Conservation (phyloP, 2,888 invertebrate species). For the Lagria hirta region DNA sequence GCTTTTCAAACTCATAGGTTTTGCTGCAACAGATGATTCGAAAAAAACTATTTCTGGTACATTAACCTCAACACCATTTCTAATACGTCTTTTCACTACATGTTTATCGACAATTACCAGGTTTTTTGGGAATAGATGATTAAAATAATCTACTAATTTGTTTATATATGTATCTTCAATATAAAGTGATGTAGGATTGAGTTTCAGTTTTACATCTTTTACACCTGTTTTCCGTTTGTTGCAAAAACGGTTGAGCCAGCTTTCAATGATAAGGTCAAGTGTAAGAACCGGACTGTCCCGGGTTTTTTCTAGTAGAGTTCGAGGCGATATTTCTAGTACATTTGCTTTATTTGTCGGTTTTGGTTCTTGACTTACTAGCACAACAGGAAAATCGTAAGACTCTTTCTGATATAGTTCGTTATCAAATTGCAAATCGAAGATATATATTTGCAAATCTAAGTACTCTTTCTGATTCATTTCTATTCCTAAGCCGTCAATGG, state of each 20-base stretch:
- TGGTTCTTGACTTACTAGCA: slow-evolving; percentile 63
- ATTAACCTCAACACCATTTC: slow-evolving; percentile 41
- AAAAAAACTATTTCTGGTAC: slow-evolving; percentile 53
- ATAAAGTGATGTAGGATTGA: slow-evolving; percentile 71
- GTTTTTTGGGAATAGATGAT: slow-evolving; percentile 59
- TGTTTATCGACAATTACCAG: slow-evolving; percentile 46
- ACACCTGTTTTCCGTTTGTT: slow-evolving; percentile 55
- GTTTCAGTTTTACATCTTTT: slow-evolving; percentile 59
- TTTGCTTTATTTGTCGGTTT: slow-evolving; percentile 48
- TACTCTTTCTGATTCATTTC: slow-evolving; percentile 46
- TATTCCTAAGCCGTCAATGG: slow-evolving; percentile 50
- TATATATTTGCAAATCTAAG: slow-evolving; percentile 53
- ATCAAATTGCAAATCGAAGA: slow-evolving; percentile 77
- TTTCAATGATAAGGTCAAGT: slow-evolving; percentile 53
- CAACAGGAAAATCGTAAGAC: slow-evolving; percentile 86
- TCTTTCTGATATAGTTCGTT: slow-evolving; percentile 77
- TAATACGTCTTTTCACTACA: slow-evolving; percentile 17
- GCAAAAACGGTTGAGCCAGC: slow-evolving; percentile 45
- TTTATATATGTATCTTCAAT: slow-evolving; percentile 75
- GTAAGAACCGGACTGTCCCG: slow-evolving; percentile 53
- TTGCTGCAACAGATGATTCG: slow-evolving; percentile 57
- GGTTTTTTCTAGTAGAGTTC: slow-evolving; percentile 49
- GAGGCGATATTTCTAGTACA: slow-evolving; percentile 50
- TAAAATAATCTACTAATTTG: slow-evolving; percentile 62
- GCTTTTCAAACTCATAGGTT: slow-evolving; percentile 62